Conservation (phyloP, 2,888 invertebrate genomes). For the Pherbina coryleti region DNA sequence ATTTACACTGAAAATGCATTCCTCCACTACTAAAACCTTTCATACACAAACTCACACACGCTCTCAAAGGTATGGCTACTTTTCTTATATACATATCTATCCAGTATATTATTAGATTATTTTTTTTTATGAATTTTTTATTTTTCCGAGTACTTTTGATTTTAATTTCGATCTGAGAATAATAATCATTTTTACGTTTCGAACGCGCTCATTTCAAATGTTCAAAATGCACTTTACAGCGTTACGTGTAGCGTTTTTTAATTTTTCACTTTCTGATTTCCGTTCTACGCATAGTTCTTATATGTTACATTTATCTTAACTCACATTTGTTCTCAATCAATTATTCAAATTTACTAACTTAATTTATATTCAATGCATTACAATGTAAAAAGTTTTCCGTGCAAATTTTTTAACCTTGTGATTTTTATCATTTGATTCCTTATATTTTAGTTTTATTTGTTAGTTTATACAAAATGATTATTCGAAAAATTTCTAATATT, state of each 20-base stretch:
- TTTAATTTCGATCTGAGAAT: background rate
- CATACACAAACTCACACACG: conserved; percentile 43
- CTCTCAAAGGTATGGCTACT: conserved; percentile 39
- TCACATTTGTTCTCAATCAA: background rate
- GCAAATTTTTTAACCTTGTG: background rate
- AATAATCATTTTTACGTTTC: background rate
- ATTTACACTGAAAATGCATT: conserved; percentile 49
- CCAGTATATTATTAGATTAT: background rate
- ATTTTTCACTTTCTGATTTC: background rate
- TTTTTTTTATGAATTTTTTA: background rate
- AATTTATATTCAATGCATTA: conserved; percentile 19
- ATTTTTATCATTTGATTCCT: conserved; percentile 8
- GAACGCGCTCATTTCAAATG: background rate
- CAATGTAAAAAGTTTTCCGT: background rate
- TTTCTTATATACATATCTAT: background rate
- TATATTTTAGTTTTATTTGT: conserved; percentile 30
- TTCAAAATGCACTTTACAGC: background rate
- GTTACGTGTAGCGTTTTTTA: background rate
- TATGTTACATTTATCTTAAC: no score
- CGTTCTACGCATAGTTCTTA: background rate
- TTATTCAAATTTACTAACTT: background rate
- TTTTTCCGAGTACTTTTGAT: background rate
- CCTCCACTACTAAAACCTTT: conserved; percentile 42
- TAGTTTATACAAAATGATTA: background rate
- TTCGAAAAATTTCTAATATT: background rate